Conservation (phyloP, 2,888 invertebrate species). For the Erebia ligea region DNA sequence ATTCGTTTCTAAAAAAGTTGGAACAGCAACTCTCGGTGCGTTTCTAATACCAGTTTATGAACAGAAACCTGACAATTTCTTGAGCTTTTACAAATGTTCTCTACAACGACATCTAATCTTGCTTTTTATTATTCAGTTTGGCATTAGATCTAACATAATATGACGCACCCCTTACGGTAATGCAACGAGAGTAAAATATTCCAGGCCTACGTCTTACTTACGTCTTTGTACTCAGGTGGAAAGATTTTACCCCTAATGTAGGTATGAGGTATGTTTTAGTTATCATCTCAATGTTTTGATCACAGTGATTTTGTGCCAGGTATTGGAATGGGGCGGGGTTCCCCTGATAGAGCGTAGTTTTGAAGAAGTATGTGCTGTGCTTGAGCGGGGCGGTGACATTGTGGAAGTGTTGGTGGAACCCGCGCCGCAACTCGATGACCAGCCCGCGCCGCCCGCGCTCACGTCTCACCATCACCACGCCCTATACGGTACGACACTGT, state of each 20-base stretch:
- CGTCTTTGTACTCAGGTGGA: not conserved
- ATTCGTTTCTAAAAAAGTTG: too few relatives aligned
- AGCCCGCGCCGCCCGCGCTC: slow-evolving; percentile 54
- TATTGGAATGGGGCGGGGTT: slow-evolving; percentile 96
- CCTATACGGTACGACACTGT: slow-evolving; percentile 81
- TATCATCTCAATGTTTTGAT: not conserved
- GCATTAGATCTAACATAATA: not conserved
- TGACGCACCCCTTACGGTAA: not conserved
- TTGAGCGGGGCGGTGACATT: slow-evolving; percentile 93
- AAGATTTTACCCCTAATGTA: not conserved
- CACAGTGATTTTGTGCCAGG: slow-evolving; percentile 69
- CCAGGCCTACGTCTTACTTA: not conserved
- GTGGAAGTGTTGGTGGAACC: slow-evolving; percentile 94
- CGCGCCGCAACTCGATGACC: slow-evolving; percentile 89
- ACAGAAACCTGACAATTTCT: too few relatives aligned
- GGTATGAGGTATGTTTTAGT: too few relatives aligned
- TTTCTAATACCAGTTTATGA: too few relatives aligned
- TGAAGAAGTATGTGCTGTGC: slow-evolving; percentile 95
- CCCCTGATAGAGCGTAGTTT: slow-evolving; percentile 95
- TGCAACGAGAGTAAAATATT: not conserved
- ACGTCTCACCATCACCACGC: slow-evolving; percentile 80
- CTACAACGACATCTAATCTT: not conserved
- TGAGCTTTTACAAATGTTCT: too few relatives aligned
- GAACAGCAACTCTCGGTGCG: too few relatives aligned
- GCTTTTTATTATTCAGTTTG: not conserved